These are phyloP conservation scores for Paradoxurus hermaphroditus DNA, from an alignment of 2,113 vertebrate species.

Conservation along the genomic window DNA sequence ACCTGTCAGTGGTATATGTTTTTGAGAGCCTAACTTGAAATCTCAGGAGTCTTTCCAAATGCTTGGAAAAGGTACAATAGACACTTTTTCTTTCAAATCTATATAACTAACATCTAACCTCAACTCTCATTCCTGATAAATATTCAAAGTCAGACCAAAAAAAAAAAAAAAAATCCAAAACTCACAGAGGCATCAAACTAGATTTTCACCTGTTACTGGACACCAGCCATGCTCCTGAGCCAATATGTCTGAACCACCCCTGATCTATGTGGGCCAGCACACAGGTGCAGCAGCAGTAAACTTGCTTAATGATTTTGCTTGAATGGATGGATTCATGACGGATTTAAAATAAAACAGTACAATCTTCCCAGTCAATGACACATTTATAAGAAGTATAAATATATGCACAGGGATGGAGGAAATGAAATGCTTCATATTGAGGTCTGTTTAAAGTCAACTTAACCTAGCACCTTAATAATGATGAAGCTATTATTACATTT, in stretches of 20 bases:
- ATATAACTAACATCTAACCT: background rate
- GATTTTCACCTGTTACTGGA: background rate
- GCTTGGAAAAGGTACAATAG: background rate
- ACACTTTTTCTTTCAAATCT: background rate
- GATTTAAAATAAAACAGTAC: constrained; percentile 33
- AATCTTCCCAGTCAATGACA: background rate
- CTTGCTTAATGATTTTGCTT: background rate
- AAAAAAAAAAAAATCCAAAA: background rate
- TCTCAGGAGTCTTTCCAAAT: background rate
- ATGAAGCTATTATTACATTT: background rate
- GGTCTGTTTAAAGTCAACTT: background rate
- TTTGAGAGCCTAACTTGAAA: background rate
- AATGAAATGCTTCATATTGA: background rate
- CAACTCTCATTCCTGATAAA: background rate
- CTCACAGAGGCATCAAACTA: background rate
- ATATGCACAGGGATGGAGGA: background rate
- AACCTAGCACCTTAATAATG: background rate
- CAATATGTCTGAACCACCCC: background rate
- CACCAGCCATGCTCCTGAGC: background rate
- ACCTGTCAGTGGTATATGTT: background rate
- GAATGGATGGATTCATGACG: background rate
- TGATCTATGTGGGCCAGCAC: too few relatives aligned
- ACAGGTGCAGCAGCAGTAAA: background rate
- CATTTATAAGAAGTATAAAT: background rate
- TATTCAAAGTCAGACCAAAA: background rate